Base-by-base conservation (phyloP, 2,888 invertebrate genomes). In the Lasioglossum malachurum region DNA sequence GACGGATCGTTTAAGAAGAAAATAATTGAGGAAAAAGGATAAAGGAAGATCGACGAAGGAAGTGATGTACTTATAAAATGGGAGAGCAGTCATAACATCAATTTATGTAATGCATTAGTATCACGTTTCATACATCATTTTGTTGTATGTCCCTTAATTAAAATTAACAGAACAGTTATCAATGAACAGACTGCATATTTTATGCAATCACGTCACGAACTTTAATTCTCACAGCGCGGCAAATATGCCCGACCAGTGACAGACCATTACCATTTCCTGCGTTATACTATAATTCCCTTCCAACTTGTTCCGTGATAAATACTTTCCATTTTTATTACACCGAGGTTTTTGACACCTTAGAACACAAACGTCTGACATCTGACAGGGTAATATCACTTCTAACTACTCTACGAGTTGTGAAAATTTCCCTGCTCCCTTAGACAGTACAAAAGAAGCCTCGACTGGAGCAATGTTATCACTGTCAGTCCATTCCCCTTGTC, bases 351-450 rank as follows among this genome's bases (percentile, higher is more conserved):
- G 35, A 69, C 35, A 38, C 23, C 35, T 38, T 4, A 41, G 12
- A 41, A 14, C 23, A 14, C 12, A 41, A 38, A 71, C 41, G 71
- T 71, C 71, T 41, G 71, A 41, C 71, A 8, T 41, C 14, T 41
- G 12, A 71, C 38, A 38, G 14, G 19, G 38, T 23, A 38, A 41
- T 71, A 71, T 71, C 71, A 41, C 41, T 67, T 67, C 38, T 19
- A 35, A 67, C 67, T 71, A 10, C 41, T 7, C 4, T n/a, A 41
- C 12, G n/a, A 38, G 2, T 41, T n/a, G 41, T n/a, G n/a, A 71
- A n/a, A 71, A 71, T 41, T 71, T 71, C 71, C 71, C 38, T 41
- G 41, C 41, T 38, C 23, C 35, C 69, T 23, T 71, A 14, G 71
- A 71, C n/a, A 14, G 23, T n/a, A 14, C 14, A 41, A 71, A 41